phyloP scores from a whole-genome alignment of 2,888 invertebrate species.

The Cactoblastis cactorum region DNA sequence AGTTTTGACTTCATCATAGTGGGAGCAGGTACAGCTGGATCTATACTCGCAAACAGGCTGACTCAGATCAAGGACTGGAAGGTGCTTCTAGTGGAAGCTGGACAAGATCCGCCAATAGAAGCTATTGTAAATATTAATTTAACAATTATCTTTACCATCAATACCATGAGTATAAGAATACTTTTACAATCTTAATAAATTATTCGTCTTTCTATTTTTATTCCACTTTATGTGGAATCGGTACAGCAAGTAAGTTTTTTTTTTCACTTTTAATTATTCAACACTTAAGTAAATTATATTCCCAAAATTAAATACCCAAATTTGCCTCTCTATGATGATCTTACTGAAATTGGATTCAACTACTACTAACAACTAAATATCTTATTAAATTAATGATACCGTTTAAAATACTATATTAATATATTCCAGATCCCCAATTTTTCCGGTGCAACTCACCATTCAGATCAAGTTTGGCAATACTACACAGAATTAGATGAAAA shows the following conservation, averaged over 20 bases:
- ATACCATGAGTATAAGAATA: too few relatives aligned
- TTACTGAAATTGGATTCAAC: too few relatives aligned
- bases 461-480: conserved; percentile 52
- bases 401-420: neutral
- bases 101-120: conserved; percentile 60
- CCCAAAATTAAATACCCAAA: too few relatives aligned
- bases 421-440: conserved; percentile 61
- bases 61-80: conserved; percentile 56
- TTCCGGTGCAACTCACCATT: conserved; percentile 46
- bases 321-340: too few relatives aligned
- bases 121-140: conserved; percentile 54
- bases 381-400: neutral
- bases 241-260: too few relatives aligned
- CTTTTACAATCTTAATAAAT: too few relatives aligned
- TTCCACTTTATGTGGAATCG: too few relatives aligned
- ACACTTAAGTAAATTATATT: too few relatives aligned
- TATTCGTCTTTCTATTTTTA: too few relatives aligned
- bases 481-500: conserved; percentile 55
- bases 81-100: conserved; percentile 63
- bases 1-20: conserved; percentile 64
- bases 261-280: too few relatives aligned
- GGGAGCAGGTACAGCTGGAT: conserved; percentile 63
- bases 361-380: too few relatives aligned
- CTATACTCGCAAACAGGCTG: conserved; percentile 56
- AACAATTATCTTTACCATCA: too few relatives aligned